Evolutionary conservation across 2,113 vertebrate genomes (phyloP).

Genomic region (Agapornis roseicollis): DNA sequence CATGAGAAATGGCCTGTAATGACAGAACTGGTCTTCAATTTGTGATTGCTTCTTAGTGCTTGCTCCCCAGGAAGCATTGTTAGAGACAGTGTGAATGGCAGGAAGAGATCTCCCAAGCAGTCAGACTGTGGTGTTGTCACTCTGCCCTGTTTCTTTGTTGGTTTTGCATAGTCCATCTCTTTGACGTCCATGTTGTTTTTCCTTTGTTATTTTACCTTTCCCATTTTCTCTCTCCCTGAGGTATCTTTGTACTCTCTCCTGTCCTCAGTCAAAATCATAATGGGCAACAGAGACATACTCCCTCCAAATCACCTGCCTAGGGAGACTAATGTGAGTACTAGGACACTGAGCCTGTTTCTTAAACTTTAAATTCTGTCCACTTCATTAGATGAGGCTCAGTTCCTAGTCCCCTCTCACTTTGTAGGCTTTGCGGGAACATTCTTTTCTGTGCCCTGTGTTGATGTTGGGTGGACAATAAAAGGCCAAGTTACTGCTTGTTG

Average conservation of each 20-base stretch:
- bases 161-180: not conserved
- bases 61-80: not conserved
- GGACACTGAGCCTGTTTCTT: not conserved
- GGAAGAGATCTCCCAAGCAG: not conserved
- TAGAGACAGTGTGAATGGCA: not conserved
- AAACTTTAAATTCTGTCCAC: not conserved
- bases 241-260: not conserved
- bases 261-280: not conserved
- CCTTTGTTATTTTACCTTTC: not conserved
- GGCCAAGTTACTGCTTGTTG: not conserved
- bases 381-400: not conserved
- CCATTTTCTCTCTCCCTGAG: not conserved
- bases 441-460: not conserved
- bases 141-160: not conserved
- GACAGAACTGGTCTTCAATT: not conserved
- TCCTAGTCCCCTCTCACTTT: not conserved
- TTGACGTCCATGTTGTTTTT: not conserved
- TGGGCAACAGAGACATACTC: not conserved
- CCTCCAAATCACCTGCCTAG: not conserved
- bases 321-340: not conserved
- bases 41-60: not conserved
- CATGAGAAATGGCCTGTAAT: not conserved
- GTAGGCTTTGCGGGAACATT: not conserved
- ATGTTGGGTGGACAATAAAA: not conserved
- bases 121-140: not conserved